Conservation (phyloP, 2,888 invertebrate genomes). For the Lasius platythorax region DNA sequence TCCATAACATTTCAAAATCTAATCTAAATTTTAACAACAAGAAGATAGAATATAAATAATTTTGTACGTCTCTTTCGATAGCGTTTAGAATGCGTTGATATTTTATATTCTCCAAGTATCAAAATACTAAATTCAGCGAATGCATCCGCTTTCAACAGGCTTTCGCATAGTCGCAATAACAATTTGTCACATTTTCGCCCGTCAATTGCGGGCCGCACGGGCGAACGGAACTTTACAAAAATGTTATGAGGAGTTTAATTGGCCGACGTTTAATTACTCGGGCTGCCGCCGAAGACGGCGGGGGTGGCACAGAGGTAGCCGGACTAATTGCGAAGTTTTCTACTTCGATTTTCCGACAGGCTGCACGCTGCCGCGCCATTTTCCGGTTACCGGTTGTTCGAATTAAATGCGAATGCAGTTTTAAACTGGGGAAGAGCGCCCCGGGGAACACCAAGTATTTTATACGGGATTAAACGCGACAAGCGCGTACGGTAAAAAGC, state of each 20-base stretch:
- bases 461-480: constrained; percentile 74
- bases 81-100: not conserved
- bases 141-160: not conserved
- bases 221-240: constrained; percentile 81
- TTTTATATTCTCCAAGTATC: not conserved
- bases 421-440: constrained; percentile 75
- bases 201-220: constrained; percentile 64
- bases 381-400: constrained; percentile 75
- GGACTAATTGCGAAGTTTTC: constrained; percentile 83
- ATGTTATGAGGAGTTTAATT: constrained; percentile 84
- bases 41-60: not conserved
- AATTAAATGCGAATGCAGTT: constrained; percentile 78
- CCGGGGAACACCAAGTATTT: constrained; percentile 73
- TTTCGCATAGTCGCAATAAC: not conserved
- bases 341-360: constrained; percentile 77
- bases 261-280: constrained; percentile 81
- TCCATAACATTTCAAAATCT: not conserved
- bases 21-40: not conserved
- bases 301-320: constrained; percentile 55
- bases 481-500: constrained; percentile 72
- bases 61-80: not conserved
- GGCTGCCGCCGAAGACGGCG: constrained; percentile 60
- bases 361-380: constrained; percentile 74
- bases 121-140: not conserved
- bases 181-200: constrained; percentile 21